phyloP scores from a whole-genome alignment of 2,113 vertebrate genomes.

The Macquaria ambigua region DNA sequence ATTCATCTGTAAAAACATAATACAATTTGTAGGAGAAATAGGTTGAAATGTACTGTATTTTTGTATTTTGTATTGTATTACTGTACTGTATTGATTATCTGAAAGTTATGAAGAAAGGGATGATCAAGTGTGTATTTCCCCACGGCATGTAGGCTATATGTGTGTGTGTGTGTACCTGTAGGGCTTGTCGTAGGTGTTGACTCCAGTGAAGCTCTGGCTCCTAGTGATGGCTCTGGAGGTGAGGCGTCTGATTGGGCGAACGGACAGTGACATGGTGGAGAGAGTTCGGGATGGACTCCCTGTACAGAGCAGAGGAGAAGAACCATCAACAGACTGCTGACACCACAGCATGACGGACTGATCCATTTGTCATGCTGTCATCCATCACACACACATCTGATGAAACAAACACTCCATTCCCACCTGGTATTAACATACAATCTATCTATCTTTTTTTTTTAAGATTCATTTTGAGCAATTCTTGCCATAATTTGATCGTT shows the following conservation, averaged over 20 bases:
- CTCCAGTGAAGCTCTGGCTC: constrained; percentile 96
- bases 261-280: constrained; percentile 96
- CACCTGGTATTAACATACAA: neutral
- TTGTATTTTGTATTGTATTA: too few relatives aligned
- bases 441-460: too few relatives aligned
- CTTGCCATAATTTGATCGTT: too few relatives aligned
- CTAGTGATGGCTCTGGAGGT: constrained; percentile 92
- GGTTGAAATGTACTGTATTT: neutral
- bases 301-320: constrained; percentile 66
- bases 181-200: constrained; percentile 91
- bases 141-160: neutral
- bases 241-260: constrained; percentile 89
- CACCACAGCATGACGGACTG: neutral
- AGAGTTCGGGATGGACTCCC: constrained; percentile 92
- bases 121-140: constrained; percentile 13
- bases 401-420: neutral
- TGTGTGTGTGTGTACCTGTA: constrained; percentile 85
- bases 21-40: neutral
- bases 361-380: neutral
- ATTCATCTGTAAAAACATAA: neutral
- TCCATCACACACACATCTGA: neutral
- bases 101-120: neutral
- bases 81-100: neutral
- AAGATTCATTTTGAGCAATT: too few relatives aligned
- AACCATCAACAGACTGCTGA: neutral